These are phyloP conservation scores for Epizoanthus fatuus DNA, from an alignment of 92 coral and sea anemone genomes.

Conservation along the genomic window DNA sequence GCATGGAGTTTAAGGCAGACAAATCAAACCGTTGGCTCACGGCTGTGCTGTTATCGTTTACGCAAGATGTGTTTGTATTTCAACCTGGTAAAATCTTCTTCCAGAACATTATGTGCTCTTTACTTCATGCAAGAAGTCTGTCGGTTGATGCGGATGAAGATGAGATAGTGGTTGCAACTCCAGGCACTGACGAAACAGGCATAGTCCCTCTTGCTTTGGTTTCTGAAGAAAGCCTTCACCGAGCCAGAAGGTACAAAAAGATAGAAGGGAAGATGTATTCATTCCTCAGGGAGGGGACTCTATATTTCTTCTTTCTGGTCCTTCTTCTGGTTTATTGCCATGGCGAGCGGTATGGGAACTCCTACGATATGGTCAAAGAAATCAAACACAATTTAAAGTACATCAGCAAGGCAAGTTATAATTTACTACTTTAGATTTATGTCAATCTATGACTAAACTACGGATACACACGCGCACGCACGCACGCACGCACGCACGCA, in stretches of 20 bases:
- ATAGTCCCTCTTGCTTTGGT: not conserved
- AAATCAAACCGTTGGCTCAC: conserved; percentile 65
- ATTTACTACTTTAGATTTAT: no score
- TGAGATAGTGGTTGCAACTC: conserved; percentile 1
- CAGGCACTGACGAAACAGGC: not conserved
- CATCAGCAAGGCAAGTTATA: no score
- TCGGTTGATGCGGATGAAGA: conserved; percentile 3
- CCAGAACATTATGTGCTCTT: conserved; percentile 1
- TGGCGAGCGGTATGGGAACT: conserved; percentile 4
- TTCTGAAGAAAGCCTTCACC: not conserved
- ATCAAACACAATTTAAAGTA: no score
- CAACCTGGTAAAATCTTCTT: conserved; percentile 9
- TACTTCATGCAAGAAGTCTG: no score
- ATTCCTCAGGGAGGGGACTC: conserved; percentile 2
- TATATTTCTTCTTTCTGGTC: not conserved
- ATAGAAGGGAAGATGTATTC: not conserved
- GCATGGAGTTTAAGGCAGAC: conserved; percentile 65
- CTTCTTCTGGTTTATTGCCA: conserved; percentile 1
- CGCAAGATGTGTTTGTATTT: conserved; percentile 54
- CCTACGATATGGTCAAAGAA: not conserved
- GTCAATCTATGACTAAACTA: no score
- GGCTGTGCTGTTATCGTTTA: conserved; percentile 58
- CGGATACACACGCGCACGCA: no score
- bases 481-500: no score
- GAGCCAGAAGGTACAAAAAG: conserved; percentile 2